These are phyloP conservation scores for Acinonyx jubatus DNA, from an alignment of 2,113 vertebrate species.

Conservation along the genomic window DNA sequence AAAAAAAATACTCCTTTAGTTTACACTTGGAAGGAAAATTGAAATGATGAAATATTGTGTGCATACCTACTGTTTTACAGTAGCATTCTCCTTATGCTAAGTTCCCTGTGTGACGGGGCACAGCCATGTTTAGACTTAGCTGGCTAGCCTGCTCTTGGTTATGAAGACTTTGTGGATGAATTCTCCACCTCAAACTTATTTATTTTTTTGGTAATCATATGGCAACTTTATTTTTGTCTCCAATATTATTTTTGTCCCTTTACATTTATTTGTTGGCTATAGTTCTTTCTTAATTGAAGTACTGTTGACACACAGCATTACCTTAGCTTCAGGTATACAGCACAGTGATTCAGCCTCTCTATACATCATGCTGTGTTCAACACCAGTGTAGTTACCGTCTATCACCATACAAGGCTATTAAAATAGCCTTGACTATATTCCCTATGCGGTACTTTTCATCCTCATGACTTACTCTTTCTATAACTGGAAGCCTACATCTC, in stretches of 20 bases:
- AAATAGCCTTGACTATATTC: background rate
- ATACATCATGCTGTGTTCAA: background rate
- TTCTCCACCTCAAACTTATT: background rate
- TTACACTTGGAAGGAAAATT: background rate
- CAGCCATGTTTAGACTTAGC: background rate
- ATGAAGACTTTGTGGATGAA: background rate
- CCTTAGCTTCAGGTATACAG: background rate
- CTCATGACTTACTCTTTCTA: background rate
- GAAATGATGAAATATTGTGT: background rate
- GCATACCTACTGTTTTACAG: background rate
- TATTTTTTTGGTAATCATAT: background rate
- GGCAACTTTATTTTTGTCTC: background rate
- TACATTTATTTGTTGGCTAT: background rate
- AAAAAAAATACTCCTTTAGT: background rate
- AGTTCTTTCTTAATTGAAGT: background rate
- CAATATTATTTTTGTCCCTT: background rate
- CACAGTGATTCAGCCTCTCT: background rate
- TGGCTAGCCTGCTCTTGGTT: background rate
- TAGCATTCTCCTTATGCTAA: background rate
- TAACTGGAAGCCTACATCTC: background rate
- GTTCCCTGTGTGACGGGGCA: no score
- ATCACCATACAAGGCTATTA: background rate
- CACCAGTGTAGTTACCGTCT: background rate
- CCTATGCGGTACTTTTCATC: background rate
- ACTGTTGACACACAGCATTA: background rate